Conservation (phyloP, 2,797 vertebrate species). For the Channa striata region DNA sequence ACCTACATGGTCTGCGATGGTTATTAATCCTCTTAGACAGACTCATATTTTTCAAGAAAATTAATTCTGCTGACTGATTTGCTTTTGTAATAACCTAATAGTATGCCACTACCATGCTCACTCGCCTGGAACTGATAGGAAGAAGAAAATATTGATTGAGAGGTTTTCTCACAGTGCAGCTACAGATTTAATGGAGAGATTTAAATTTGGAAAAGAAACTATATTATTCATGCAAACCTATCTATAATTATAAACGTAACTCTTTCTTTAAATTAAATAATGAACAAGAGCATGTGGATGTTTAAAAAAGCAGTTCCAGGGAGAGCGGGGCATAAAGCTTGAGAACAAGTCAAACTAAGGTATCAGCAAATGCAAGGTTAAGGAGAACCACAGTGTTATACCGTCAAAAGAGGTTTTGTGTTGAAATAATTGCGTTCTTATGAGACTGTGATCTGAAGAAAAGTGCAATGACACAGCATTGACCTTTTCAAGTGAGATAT, state of each 20-base stretch:
- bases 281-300: slow-evolving; percentile 38
- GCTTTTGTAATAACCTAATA: slow-evolving; percentile 86
- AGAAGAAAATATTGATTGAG: slow-evolving; percentile 80
- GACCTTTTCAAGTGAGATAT: slow-evolving; percentile 74
- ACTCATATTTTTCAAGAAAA: slow-evolving; percentile 82
- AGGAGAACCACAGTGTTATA: slow-evolving; percentile 11
- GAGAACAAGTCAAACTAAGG: slow-evolving; percentile 3
- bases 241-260: slow-evolving; percentile 61
- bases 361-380: slow-evolving; percentile 13
- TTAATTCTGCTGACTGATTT: slow-evolving; percentile 85
- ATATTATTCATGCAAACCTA: slow-evolving; percentile 54
- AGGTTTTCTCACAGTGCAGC: slow-evolving; percentile 45
- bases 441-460: slow-evolving; percentile 35
- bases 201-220: slow-evolving; percentile 55
- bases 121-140: slow-evolving; percentile 82
- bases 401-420: slow-evolving; percentile 38
- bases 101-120: slow-evolving; percentile 80
- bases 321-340: not conserved
- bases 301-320: slow-evolving; percentile 34
- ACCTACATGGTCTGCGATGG: slow-evolving; percentile 54
- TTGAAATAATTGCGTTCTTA: slow-evolving; percentile 41
- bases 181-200: slow-evolving; percentile 77
- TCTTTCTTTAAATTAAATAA: slow-evolving; percentile 35
- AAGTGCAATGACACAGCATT: slow-evolving; percentile 40
- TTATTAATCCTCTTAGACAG: slow-evolving; percentile 78